Conservation (phyloP, 2,113 vertebrate species). For the Alexandromys fortis region DNA sequence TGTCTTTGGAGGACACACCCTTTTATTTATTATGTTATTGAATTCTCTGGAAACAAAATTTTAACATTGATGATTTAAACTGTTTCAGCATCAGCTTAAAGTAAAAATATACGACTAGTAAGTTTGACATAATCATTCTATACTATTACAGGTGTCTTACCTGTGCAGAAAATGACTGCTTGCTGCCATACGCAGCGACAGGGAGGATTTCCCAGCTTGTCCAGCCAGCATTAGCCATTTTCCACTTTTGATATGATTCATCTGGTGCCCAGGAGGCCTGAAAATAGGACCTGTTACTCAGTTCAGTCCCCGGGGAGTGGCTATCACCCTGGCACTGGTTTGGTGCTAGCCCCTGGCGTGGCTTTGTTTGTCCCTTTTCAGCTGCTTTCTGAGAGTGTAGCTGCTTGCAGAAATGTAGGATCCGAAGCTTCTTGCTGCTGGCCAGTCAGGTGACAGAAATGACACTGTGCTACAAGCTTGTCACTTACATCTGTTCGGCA, state of each 20-base stretch:
- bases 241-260: conserved; percentile 36
- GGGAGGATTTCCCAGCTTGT: neutral
- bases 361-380: conserved; percentile 17
- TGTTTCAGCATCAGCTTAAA: conserved; percentile 10
- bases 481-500: neutral
- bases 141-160: neutral
- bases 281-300: neutral
- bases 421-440: neutral
- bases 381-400: neutral
- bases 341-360: neutral
- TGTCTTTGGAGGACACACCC: neutral
- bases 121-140: conserved; percentile 14
- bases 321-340: neutral
- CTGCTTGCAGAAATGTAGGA: neutral
- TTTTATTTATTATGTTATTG: neutral
- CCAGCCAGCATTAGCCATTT: neutral
- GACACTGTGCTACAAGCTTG: neutral
- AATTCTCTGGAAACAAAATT: neutral
- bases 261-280: conserved; percentile 24
- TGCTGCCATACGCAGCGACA: neutral
- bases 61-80: conserved; percentile 18
- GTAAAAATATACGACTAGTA: conserved; percentile 40
- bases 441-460: neutral
- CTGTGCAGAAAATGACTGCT: neutral
- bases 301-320: neutral